Conservation (phyloP, 2,888 invertebrate species). For the Maniola hyperantus region DNA sequence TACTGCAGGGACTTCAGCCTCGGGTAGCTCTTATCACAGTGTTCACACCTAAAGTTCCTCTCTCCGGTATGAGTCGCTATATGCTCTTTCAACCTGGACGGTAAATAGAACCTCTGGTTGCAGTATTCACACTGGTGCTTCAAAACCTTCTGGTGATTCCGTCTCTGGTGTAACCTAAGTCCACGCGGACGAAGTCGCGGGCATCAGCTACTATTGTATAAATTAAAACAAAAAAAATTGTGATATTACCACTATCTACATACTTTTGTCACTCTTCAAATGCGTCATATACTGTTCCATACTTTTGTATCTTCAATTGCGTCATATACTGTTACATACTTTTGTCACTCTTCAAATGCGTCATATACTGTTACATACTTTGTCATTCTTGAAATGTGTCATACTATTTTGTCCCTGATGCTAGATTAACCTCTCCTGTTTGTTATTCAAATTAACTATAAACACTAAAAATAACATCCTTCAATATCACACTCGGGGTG, state of each 20-base stretch:
- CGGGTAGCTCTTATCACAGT: constrained; percentile 83
- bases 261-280: no score
- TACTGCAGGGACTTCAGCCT: constrained; percentile 82
- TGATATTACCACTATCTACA: no score
- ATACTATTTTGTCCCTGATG: constrained; percentile 47
- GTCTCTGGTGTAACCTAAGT: constrained; percentile 62
- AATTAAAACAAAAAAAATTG: no score
- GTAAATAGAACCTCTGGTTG: constrained; percentile 72
- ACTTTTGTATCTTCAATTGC: no score
- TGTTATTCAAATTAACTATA: constrained; percentile 53
- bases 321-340: no score
- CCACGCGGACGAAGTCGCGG: no score
- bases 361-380: no score
- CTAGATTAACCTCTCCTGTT: constrained; percentile 66
- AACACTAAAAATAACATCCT: constrained; percentile 42
- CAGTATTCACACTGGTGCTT: constrained; percentile 71
- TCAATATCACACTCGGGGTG: constrained; percentile 66
- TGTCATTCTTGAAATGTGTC: no score
- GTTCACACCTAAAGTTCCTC: constrained; percentile 78
- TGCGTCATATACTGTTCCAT: no score
- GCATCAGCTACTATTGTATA: no score
- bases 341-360: no score
- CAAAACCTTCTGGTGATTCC: constrained; percentile 67
- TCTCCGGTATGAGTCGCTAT: constrained; percentile 80
- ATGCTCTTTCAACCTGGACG: constrained; percentile 72